Base-by-base conservation (phyloP, 2,113 vertebrate genomes). In the Dascyllus trimaculatus region DNA sequence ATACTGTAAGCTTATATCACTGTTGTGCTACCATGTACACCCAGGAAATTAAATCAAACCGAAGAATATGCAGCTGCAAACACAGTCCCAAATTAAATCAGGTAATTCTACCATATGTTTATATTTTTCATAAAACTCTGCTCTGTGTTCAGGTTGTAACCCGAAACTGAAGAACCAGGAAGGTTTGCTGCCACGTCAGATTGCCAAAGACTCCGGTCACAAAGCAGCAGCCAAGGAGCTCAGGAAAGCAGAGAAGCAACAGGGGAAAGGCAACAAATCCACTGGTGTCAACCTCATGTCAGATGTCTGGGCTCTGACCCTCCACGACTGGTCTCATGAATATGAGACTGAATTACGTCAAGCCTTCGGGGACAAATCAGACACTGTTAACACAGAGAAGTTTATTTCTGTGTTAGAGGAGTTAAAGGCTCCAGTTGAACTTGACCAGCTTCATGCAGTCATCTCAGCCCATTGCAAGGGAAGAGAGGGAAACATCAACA, bases 241-340 rank as follows among this genome's bases (percentile, higher is more conserved):
- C 29, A 90, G 56, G 25, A 95, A 95, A 85, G 93, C 91, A 1
- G 97, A 98, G 74, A 84, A 81, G 1, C 77, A 75, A 0, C 92
- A 93, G 11, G 91, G 79, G 22, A 97, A 95, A 63, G 83, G 88
- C 15, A 80, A 83, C 10, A 91, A 89, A 25, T 69, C 91, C 1
- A 89, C 68, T 0, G 3, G 80, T 2, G 18, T 60, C 25, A 80
- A 91, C 9, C 92, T 75, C 4, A 95, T 92, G 57, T 93, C 88
- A 0, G 76, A 91, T 0, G 64, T n/a, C 1, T 98, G 96, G 96
- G 94, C 94, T 3, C 67, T 97, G 57, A 93, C 82, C 49, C 94
- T 99, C 3, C 96, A 99, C 0, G 98, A 99, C 64, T 99, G 98
- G 98, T 96, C 97, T 0, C 1, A 92, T 3, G 96, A 96, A 85